phyloP scores from a whole-genome alignment of 2,113 vertebrate species.

The Malurus melanocephalus region DNA sequence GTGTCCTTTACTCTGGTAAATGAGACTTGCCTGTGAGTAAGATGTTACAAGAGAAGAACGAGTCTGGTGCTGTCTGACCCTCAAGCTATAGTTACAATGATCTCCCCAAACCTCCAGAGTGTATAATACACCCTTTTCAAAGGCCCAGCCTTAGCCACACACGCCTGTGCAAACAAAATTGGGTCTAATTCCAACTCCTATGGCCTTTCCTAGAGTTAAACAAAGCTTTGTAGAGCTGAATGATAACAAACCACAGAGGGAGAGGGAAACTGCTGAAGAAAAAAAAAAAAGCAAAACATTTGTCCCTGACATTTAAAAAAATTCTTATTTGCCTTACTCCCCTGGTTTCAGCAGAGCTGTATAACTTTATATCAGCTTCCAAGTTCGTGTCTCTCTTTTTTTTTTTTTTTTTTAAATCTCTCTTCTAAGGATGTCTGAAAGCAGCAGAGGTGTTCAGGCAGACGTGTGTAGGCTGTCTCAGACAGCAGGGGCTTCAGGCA shows the following conservation, averaged over 20 bases:
- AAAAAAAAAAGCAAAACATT: constrained; percentile 2
- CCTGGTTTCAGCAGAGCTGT: constrained; percentile 4
- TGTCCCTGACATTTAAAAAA: constrained; percentile 20
- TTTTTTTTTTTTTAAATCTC: not conserved
- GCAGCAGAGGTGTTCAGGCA: constrained; percentile 33
- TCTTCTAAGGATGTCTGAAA: not conserved
- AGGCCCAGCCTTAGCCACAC: constrained; percentile 50
- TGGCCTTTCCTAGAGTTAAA: constrained; percentile 49
- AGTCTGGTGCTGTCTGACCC: not conserved
- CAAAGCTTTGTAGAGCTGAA: constrained; percentile 38
- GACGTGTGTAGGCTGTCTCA: constrained; percentile 47
- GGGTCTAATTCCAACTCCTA: constrained; percentile 27
- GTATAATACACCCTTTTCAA: not conserved
- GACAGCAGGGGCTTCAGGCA: constrained; percentile 59
- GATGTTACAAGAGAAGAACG: not conserved
- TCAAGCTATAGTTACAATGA: not conserved
- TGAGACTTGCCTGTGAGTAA: not conserved
- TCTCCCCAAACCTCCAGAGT: constrained; percentile 27
- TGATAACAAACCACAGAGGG: constrained; percentile 42
- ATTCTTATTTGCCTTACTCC: constrained; percentile 4
- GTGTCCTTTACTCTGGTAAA: not conserved
- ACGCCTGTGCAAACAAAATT: constrained; percentile 46
- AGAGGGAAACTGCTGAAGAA: not conserved
- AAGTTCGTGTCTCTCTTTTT: not conserved
- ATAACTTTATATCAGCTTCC: not conserved